Percentiles rank a stretch among this genome's conserved stretches.
Evolutionary conservation across 37 sponge, comb jelly and placozoan species (phyloP).

Genomic region (Aphrocallistes beatrix): DNA sequence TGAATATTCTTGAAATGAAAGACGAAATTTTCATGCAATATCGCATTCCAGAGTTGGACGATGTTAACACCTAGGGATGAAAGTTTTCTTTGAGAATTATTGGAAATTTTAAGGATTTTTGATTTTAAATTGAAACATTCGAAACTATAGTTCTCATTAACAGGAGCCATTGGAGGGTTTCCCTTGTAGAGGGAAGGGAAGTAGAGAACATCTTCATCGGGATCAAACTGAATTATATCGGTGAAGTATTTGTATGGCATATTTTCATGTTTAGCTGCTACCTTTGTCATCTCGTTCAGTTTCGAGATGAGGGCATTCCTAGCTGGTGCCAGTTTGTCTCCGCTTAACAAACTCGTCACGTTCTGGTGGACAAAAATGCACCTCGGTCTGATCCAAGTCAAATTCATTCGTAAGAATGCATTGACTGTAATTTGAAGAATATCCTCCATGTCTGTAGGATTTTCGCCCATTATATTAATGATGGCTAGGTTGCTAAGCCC

Average conservation of each 20-base stretch:
- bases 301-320: neutral
- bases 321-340: neutral
- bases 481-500: neutral
- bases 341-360: neutral
- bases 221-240: slow-evolving; percentile 10
- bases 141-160: neutral
- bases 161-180: slow-evolving; percentile 25
- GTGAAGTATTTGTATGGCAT: neutral
- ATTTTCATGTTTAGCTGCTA: slow-evolving; percentile 11
- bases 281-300: slow-evolving; percentile 18
- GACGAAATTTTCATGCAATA: slow-evolving; percentile 16
- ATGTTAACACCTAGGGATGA: neutral
- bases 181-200: slow-evolving; percentile 6
- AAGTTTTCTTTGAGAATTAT: neutral
- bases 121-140: neutral
- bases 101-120: neutral
- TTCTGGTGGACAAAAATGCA: neutral
- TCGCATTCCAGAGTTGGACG: neutral
- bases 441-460: neutral
- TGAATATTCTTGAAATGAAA: slow-evolving; percentile 21
- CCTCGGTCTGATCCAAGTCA: neutral
- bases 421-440: neutral
- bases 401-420: neutral
- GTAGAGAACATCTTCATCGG: neutral
- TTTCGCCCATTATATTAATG: neutral